These are phyloP conservation scores for Pseudoatta argentina DNA, from an alignment of 1,140 invertebrate genomes.

Conservation along the genomic window DNA sequence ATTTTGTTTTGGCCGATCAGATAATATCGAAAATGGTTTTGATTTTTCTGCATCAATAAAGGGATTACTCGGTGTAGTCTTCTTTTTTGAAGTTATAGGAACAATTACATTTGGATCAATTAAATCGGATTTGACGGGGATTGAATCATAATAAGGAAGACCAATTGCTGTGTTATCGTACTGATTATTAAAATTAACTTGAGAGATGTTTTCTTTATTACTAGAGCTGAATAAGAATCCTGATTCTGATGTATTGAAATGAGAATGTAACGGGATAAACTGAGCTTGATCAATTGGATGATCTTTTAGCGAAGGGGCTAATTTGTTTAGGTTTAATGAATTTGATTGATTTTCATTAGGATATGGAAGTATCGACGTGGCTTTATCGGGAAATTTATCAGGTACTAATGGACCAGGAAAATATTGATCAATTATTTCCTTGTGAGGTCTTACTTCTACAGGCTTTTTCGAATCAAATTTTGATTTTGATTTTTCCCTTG, in stretches of 20 bases:
- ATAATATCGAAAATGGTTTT: constrained; percentile 56
- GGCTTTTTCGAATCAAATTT: constrained; percentile 81
- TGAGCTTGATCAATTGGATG: constrained; percentile 77
- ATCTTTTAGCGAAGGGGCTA: constrained; percentile 63
- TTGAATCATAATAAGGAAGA: constrained; percentile 75
- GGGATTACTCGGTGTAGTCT: constrained; percentile 59
- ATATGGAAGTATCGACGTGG: background rate
- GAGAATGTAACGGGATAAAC: constrained; percentile 76
- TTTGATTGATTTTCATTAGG: constrained; percentile 43
- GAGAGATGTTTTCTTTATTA: constrained; percentile 77
- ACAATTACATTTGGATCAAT: constrained; percentile 79
- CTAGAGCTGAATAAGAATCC: constrained; percentile 73
- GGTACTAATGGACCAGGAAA: constrained; percentile 82
- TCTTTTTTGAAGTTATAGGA: constrained; percentile 77
- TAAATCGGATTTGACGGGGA: constrained; percentile 51
- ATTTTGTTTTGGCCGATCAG: constrained; percentile 68
- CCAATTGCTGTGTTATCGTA: constrained; percentile 77
- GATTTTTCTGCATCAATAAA: constrained; percentile 74
- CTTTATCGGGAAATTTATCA: constrained; percentile 76
- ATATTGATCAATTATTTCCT: constrained; percentile 72
- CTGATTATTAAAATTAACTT: constrained; percentile 70
- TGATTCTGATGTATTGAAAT: constrained; percentile 60
- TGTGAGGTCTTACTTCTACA: constrained; percentile 79
- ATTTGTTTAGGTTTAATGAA: constrained; percentile 70
- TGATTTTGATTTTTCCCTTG: constrained; percentile 78